Evolutionary conservation across 2,888 invertebrate genomes (phyloP).

Genomic region (Habroteleia sp.): DNA sequence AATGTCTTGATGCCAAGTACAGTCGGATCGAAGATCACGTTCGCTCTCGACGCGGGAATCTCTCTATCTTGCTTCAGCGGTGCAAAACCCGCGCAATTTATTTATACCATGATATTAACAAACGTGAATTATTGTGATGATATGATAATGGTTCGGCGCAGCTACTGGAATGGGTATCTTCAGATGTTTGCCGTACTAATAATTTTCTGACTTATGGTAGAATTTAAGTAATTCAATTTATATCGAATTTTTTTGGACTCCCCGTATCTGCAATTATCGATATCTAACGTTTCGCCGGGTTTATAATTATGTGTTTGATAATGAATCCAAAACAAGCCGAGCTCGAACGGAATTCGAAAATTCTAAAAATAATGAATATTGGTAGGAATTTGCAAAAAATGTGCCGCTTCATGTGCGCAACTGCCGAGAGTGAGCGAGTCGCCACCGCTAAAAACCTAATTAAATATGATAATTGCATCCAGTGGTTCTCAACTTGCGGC

Average conservation of each 20-base stretch:
- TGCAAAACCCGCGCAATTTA: constrained; percentile 33
- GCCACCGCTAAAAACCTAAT: constrained; percentile 79
- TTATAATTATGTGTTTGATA: no score
- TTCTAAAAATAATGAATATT: no score
- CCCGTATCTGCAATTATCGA: no score
- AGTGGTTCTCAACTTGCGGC: constrained; percentile 73
- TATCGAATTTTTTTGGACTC: no score
- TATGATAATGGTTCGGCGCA: constrained; percentile 19
- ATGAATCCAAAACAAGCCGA: no score
- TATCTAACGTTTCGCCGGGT: no score
- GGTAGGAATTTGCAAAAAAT: no score
- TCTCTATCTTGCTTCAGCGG: constrained; percentile 46
- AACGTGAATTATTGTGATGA: constrained; percentile 51
- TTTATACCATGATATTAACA: constrained; percentile 57
- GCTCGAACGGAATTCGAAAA: no score
- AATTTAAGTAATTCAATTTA: background rate
- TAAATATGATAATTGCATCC: constrained; percentile 80
- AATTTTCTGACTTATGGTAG: background rate
- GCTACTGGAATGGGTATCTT: constrained; percentile 15
- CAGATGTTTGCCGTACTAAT: background rate
- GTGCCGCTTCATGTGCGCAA: constrained; percentile 69
- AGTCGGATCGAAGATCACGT: constrained; percentile 73
- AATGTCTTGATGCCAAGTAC: constrained; percentile 77
- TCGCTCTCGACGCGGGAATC: constrained; percentile 71
- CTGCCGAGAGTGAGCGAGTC: constrained; percentile 70